A percentile compares a stretch with the other conserved stretches of the same genome.
These are phyloP conservation scores for Strix uralensis DNA, from an alignment of 2,113 vertebrate species.

Conservation along the genomic window DNA sequence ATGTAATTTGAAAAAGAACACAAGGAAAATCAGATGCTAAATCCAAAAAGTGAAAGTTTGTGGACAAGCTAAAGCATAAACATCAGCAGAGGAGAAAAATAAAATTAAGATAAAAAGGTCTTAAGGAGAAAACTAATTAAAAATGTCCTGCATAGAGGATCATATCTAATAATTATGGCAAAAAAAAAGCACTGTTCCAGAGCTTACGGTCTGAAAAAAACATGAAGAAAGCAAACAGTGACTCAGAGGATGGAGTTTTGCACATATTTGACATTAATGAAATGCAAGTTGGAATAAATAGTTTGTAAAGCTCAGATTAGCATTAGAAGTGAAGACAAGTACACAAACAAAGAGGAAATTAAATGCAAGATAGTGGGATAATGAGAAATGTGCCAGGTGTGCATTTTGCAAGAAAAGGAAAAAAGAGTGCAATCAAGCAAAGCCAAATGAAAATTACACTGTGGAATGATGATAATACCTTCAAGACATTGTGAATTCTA, in stretches of 20 bases:
- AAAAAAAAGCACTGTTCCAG: not conserved
- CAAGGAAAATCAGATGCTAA: not conserved
- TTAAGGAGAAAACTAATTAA: not conserved
- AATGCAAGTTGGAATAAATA: not conserved
- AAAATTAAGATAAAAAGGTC: not conserved
- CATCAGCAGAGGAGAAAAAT: not conserved
- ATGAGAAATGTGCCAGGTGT: not conserved
- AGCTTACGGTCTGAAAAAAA: not conserved
- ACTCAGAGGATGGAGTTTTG: not conserved
- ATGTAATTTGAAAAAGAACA: not conserved
- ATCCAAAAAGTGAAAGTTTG: not conserved
- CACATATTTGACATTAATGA: not conserved
- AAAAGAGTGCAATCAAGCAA: not conserved
- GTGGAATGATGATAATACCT: not conserved
- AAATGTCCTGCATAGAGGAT: not conserved
- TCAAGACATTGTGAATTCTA: not conserved
- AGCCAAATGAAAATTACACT: not conserved
- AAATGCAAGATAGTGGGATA: not conserved
- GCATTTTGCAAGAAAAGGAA: not conserved
- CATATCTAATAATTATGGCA: not conserved
- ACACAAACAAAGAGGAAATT: constrained; percentile 9
- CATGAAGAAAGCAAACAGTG: not conserved
- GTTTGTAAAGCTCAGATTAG: constrained; percentile 11
- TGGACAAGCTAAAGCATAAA: not conserved
- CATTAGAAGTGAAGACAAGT: constrained; percentile 15